phyloP scores from a whole-genome alignment of 2,888 invertebrate genomes.

The Sisyra nigra region DNA sequence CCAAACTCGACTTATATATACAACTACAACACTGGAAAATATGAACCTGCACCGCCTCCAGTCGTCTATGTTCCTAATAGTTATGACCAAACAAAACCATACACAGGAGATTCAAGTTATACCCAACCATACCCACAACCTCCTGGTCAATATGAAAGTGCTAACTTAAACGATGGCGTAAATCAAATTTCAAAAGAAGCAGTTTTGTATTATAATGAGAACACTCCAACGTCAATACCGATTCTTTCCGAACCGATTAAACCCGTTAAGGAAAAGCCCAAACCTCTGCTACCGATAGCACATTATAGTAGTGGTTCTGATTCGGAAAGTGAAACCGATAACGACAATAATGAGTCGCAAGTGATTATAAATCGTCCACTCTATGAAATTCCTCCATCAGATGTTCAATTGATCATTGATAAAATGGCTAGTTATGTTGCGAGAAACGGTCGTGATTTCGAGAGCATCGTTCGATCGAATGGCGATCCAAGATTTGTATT shows the following conservation, averaged over 20 bases:
- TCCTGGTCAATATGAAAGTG: conserved; percentile 4
- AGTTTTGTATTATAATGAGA: conserved; percentile 3
- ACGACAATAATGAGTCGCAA: conserved; percentile 12
- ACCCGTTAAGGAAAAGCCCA: conserved; percentile 15
- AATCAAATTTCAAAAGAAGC: conserved; percentile 5
- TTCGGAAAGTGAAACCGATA: conserved; percentile 15
- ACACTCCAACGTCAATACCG: background rate
- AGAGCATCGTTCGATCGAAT: conserved; percentile 68
- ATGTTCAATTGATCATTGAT: conserved; percentile 75
- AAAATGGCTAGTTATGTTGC: conserved; percentile 95
- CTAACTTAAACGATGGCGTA: background rate
- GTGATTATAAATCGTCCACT: conserved; percentile 25
- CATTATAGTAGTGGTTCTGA: conserved; percentile 24
- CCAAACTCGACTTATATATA: conserved; percentile 6
- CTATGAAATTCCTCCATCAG: conserved; percentile 56
- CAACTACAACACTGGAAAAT: conserved; percentile 6
- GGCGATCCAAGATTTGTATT: conserved; percentile 81
- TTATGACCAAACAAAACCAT: background rate
- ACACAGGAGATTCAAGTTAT: background rate
- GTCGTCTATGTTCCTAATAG: background rate
- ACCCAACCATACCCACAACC: background rate
- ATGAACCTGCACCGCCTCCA: conserved; percentile 5
- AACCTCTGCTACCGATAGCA: conserved; percentile 19
- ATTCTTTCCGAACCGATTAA: background rate
- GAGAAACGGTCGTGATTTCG: conserved; percentile 88